These are phyloP conservation scores for Heliconius ethilla DNA, from an alignment of 2,888 invertebrate genomes.

Conservation along the genomic window DNA sequence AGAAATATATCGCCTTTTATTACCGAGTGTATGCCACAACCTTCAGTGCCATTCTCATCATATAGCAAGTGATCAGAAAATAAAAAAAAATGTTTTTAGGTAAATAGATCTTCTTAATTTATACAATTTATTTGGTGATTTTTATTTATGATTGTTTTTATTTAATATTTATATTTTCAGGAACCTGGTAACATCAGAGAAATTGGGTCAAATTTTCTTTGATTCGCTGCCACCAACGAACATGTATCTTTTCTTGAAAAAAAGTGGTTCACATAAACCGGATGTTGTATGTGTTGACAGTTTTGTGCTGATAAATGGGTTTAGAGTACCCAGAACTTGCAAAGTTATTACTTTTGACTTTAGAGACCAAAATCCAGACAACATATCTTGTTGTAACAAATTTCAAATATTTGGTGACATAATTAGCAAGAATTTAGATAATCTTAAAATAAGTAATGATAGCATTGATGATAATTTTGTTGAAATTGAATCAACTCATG, in stretches of 20 bases:
- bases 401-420: slow-evolving; percentile 72
- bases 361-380: slow-evolving; percentile 54
- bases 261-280: slow-evolving; percentile 54
- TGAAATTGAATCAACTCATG: slow-evolving; percentile 68
- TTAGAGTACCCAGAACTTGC: slow-evolving; percentile 65
- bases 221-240: slow-evolving; percentile 72
- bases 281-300: slow-evolving; percentile 60
- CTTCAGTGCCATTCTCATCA: slow-evolving; percentile 68
- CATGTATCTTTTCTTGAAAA: slow-evolving; percentile 76
- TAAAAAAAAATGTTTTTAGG: slow-evolving; percentile 71
- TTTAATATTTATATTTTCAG: slow-evolving; percentile 53
- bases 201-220: slow-evolving; percentile 68
- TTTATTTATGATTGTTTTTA: not conserved
- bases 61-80: slow-evolving; percentile 72
- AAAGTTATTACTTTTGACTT: slow-evolving; percentile 70
- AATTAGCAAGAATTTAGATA: slow-evolving; percentile 51
- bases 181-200: slow-evolving; percentile 72
- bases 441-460: slow-evolving; percentile 51
- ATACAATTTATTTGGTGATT: not conserved
- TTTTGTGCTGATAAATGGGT: slow-evolving; percentile 66
- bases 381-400: slow-evolving; percentile 67
- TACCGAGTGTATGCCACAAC: slow-evolving; percentile 68
- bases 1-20: too few species aligned
- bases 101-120: slow-evolving; percentile 47
- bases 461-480: slow-evolving; percentile 50